phyloP scores from a whole-genome alignment of 2,888 invertebrate genomes.

The Poecilus cupreus region DNA sequence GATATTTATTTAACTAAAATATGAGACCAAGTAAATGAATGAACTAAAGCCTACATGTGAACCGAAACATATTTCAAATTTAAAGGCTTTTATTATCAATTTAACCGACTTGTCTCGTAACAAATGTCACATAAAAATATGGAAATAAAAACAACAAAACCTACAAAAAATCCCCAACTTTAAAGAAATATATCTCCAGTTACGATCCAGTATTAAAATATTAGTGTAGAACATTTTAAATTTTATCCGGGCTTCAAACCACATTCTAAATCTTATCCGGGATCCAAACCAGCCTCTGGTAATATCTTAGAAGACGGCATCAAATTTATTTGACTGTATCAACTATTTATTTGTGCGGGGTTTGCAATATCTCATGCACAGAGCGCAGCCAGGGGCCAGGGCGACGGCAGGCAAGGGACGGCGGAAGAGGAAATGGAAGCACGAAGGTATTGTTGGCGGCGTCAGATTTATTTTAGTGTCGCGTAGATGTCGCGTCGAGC shows the following conservation, averaged over 20 bases:
- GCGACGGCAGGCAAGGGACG: background rate
- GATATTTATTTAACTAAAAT: too few relatives aligned
- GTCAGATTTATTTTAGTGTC: slow-evolving; percentile 45
- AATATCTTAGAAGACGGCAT: too few relatives aligned
- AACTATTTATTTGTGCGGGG: slow-evolving; percentile 2
- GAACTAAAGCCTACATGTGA: too few relatives aligned
- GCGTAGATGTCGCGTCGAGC: slow-evolving; percentile 8
- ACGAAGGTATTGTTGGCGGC: slow-evolving; percentile 14
- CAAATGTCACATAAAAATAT: background rate
- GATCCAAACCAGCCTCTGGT: background rate
- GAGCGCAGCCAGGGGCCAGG: background rate
- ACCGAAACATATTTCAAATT: too few relatives aligned
- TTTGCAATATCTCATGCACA: slow-evolving; percentile 5
- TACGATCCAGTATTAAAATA: background rate
- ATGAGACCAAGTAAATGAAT: too few relatives aligned
- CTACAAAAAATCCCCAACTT: too few relatives aligned
- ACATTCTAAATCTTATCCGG: background rate
- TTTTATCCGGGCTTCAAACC: background rate
- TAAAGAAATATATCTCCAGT: too few relatives aligned
- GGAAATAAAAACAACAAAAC: background rate
- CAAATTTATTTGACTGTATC: slow-evolving; percentile 15
- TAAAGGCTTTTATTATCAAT: too few relatives aligned
- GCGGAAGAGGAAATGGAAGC: background rate
- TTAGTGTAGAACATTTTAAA: background rate
- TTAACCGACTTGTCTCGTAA: background rate